Evolutionary conservation across 2,113 vertebrate species (phyloP).

Genomic region (Coracopsis vasa): DNA sequence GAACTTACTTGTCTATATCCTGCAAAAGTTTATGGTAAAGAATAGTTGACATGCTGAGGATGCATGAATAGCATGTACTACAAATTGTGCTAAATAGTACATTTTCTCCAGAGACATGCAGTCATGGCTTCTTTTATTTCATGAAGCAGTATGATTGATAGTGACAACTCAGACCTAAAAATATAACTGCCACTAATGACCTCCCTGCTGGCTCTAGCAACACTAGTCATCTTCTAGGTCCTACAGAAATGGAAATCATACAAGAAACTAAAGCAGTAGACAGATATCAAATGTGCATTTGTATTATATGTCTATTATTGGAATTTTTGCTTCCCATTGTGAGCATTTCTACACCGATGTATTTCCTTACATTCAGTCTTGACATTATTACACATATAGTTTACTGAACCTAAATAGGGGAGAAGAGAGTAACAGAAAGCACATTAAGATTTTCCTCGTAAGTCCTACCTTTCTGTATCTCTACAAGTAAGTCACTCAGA

Average conservation of each 20-base stretch:
- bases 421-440: background rate
- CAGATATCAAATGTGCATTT: background rate
- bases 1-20: background rate
- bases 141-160: background rate
- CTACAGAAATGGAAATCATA: background rate
- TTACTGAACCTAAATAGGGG: background rate
- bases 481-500: background rate
- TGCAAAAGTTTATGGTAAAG: background rate
- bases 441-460: rapidly evolving
- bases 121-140: background rate
- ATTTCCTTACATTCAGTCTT: background rate
- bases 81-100: background rate
- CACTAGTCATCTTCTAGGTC: background rate
- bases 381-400: background rate
- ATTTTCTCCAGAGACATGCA: background rate
- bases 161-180: constrained; percentile 43
- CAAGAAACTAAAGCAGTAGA: background rate
- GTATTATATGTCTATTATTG: background rate
- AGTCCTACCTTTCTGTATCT: background rate
- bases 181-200: background rate
- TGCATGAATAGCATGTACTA: background rate
- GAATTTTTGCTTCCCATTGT: background rate
- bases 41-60: background rate
- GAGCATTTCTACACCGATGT: background rate
- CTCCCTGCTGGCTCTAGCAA: constrained; percentile 1